Base-by-base conservation (phyloP, 2,797 vertebrate genomes). In the Notoglanidium macrostoma region DNA sequence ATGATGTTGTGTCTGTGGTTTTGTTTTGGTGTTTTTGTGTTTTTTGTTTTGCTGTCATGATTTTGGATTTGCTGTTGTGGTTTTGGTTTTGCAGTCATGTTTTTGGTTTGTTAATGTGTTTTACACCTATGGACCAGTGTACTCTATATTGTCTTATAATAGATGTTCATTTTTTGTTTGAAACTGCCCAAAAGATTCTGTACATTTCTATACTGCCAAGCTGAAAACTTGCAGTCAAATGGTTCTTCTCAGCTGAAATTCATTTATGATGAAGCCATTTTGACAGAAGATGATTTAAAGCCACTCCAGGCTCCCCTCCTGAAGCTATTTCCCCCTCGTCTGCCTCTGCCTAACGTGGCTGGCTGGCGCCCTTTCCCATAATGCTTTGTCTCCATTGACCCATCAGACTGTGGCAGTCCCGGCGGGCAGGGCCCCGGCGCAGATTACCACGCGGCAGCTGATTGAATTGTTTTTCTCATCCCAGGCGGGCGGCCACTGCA, bases 401-500 rank as follows among this genome's bases (percentile, higher is more conserved):
- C 96, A 96, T 96, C 96, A 96, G 96, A 96, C 95, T 94, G 96
- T 96, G 95, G 95, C 96, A 95, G 95, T 96, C 92, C 95, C 96
- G 55, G 95, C 95, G 94, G 95, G 96, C 95, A 95, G 96, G 94
- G 96, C 96, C 92, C 96, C 96, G 92, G 96, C 96, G 96, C 96
- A 96, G 96, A 96, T 96, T 95, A 96, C 96, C 94, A 96, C 96
- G 93, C 95, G 96, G 95, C 96, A 96, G 96, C 96, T 96, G 96
- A 96, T 96, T 96, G 96, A 96, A 96, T 96, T 96, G 95, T 95
- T 96, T 95, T 95, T 95, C 92, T 91, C 88, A 94, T 94, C 92
- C 81, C 96, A 99, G 98, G 98, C 98, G 63, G 98, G 98, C n/a
- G 97, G 98, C 90, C 98, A 99, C 94, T 99, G 98, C 96, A 99